These are phyloP conservation scores for Drosophila burlai DNA, from an alignment of 1,140 invertebrate genomes.

Conservation along the genomic window DNA sequence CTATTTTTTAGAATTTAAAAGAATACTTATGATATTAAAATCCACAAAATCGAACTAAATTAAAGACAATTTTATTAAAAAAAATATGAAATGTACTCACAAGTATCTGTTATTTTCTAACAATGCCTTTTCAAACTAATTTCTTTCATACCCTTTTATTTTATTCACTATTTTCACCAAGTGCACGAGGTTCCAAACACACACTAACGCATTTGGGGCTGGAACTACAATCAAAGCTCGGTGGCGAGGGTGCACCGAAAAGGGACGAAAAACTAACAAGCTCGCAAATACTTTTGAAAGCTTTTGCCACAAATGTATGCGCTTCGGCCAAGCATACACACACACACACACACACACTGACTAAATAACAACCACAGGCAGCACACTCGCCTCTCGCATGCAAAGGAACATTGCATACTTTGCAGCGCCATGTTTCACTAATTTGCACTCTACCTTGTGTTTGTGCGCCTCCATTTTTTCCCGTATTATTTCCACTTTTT, in stretches of 20 bases:
- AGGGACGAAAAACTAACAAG: slow-evolving; percentile 72
- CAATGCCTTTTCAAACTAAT: too few relatives aligned
- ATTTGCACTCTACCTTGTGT: slow-evolving; percentile 73
- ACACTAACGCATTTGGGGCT: slow-evolving; percentile 2
- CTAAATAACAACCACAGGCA: slow-evolving; percentile 6
- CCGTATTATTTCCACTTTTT: slow-evolving; percentile 30
- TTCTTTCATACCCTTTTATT: not conserved
- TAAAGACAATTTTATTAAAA: not conserved
- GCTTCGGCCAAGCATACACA: slow-evolving; percentile 50
- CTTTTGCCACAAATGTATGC: slow-evolving; percentile 78
- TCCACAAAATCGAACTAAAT: not conserved
- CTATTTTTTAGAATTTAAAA: too few relatives aligned
- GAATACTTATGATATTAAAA: not conserved
- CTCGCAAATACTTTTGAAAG: slow-evolving; percentile 80
- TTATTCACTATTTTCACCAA: not conserved
- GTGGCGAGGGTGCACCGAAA: slow-evolving; percentile 57
- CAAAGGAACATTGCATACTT: slow-evolving; percentile 52
- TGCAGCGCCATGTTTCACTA: slow-evolving; percentile 71
- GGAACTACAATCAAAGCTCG: slow-evolving; percentile 40
- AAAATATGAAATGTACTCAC: not conserved
- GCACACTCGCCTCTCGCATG: slow-evolving; percentile 6
- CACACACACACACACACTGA: slow-evolving; percentile 3
- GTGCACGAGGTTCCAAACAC: slow-evolving; percentile 5
- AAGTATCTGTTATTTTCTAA: not conserved
- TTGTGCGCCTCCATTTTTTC: slow-evolving; percentile 15